A percentile compares a stretch with the other conserved stretches of the same genome.
Conservation (phyloP, 23 tunicate species). For the Clavelina lepadiformis region DNA sequence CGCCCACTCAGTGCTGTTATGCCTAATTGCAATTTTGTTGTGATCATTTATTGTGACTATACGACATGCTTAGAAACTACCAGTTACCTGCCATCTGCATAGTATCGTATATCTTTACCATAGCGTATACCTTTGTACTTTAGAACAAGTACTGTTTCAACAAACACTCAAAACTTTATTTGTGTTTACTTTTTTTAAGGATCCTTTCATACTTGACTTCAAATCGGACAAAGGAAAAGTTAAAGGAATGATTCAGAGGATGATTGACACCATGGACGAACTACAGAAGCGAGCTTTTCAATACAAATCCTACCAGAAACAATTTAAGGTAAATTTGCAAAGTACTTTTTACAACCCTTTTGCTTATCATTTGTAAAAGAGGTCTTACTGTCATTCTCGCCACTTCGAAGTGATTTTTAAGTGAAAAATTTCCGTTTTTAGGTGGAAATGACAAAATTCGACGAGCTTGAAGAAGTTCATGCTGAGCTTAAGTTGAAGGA, state of each 20-base stretch:
- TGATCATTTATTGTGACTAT: too few relatives aligned
- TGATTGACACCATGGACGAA: slow-evolving; percentile 89
- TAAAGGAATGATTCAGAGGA: slow-evolving; percentile 49
- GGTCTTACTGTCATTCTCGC: not conserved
- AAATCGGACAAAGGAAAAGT: slow-evolving; percentile 73
- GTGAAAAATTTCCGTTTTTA: not conserved
- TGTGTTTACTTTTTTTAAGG: too few relatives aligned
- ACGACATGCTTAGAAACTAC: too few relatives aligned
- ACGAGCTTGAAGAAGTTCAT: slow-evolving; percentile 97
- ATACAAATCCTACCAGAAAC: slow-evolving; percentile 95
- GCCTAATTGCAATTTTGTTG: too few relatives aligned
- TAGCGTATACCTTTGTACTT: too few relatives aligned
- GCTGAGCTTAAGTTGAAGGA: slow-evolving; percentile 96
- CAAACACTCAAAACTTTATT: too few relatives aligned
- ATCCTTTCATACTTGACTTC: slow-evolving; percentile 88
- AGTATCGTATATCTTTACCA: too few relatives aligned
- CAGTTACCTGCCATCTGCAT: too few relatives aligned
- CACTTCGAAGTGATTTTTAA: too few relatives aligned
- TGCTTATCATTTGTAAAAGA: not conserved
- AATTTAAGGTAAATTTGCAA: slow-evolving; percentile 66
- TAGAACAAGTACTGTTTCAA: too few relatives aligned
- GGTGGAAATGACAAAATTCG: slow-evolving; percentile 98
- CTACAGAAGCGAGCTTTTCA: slow-evolving; percentile 86
- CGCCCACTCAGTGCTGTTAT: too few relatives aligned
- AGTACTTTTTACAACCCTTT: not conserved